phyloP scores from a whole-genome alignment of 2,797 vertebrate genomes.

The Danionella dracula region DNA sequence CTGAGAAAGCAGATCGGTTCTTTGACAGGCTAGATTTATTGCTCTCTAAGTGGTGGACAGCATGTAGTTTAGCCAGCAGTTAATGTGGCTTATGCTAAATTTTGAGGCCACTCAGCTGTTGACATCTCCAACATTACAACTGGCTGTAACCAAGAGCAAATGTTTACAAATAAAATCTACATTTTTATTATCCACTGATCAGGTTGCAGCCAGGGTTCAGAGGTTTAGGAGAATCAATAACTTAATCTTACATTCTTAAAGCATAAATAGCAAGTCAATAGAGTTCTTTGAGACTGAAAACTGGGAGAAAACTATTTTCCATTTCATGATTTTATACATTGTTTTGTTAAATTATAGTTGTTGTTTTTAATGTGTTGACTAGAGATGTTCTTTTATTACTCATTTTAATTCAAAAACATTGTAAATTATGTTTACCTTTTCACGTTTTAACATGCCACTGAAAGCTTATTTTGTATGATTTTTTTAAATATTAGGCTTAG shows the following conservation, averaged over 20 bases:
- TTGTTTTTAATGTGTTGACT: too few species aligned
- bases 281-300: too few species aligned
- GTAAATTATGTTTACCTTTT: too few species aligned
- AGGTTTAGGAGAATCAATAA: slow-evolving; percentile 25
- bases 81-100: slow-evolving; percentile 42
- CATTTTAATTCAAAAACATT: too few species aligned
- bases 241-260: too few species aligned
- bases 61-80: slow-evolving; percentile 30
- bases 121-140: slow-evolving; percentile 64
- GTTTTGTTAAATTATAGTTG: too few species aligned
- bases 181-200: slow-evolving; percentile 55
- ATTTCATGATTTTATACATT: too few species aligned
- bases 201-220: slow-evolving; percentile 36
- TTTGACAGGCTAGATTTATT: slow-evolving; percentile 51
- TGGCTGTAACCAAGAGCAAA: slow-evolving; percentile 65
- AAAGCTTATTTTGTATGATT: too few species aligned
- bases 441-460: too few species aligned
- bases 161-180: slow-evolving; percentile 67
- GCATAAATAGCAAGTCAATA: too few species aligned
- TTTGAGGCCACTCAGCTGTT: slow-evolving; percentile 64
- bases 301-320: too few species aligned
- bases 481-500: too few species aligned
- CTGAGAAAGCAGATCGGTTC: slow-evolving; percentile 61
- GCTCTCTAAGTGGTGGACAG: slow-evolving; percentile 51
- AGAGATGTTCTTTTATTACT: neutral